Evolutionary conservation across 2,113 vertebrate species (phyloP), one percentile per base, ranked within the genome.

Genomic region (Mustela lutreola): DNA sequence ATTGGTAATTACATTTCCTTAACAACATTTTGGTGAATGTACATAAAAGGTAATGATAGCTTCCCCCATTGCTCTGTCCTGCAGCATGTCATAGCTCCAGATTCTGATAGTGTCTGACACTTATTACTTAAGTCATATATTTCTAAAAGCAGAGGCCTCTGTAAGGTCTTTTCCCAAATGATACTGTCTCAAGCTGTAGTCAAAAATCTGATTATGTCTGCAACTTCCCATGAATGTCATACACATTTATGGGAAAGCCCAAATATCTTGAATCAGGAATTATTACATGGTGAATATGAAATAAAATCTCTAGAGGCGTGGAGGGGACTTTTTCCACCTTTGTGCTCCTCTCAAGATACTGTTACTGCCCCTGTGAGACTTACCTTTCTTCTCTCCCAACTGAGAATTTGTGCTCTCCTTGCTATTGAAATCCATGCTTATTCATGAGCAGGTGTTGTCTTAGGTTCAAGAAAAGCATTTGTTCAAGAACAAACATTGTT

Each of bases 41-140:
- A 98, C 97, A 98, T 98, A 98, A 98, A 98, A 98, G 98, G 96
- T 97, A 98, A 98, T 98, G 97, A 98, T 98, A 98, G 93, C 96
- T 97, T 97, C 96, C 90, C 97, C 97, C 97, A 97, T 96, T 21
- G n/a, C 79, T 56, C 95, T 97, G 98, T 98, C 95, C 98, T 99
- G 99, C 93, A 98, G 45, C 88, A 85, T 98, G 96, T 99, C 98
- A 99, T 62, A 78, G 94, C 80, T 80, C 71, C 11, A 42, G 50
- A 48, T 71, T 97, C 85, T 98, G 98, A 99, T 99, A 93, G 62
- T 48, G 58, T 91, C 97, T 98, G 98, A 98, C 98, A 98, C 95
- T 98, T 98, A 98, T 88, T 98, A 95, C 73, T 97, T 93, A 96
- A 97, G 96, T 95, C 67, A 19, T 98, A 63, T 93, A 97, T 98